A percentile compares a stretch with the other conserved stretches of the same genome.
Conservation (phyloP, 2,888 invertebrate genomes). For the Campoplex capitator region DNA sequence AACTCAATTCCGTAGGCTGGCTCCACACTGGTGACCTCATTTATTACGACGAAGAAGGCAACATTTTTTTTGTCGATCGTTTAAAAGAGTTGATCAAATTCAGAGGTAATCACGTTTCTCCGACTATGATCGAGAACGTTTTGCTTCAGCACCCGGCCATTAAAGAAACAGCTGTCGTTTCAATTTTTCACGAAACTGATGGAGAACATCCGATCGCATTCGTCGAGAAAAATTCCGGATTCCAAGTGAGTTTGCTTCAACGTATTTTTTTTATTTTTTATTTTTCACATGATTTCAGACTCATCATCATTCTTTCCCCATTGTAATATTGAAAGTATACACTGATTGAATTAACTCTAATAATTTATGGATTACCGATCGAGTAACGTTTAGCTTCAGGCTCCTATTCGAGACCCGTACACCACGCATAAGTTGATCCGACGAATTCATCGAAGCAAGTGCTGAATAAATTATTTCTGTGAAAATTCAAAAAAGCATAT, state of each 20-base stretch:
- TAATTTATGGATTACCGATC: too few species aligned
- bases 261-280: background rate
- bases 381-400: too few species aligned
- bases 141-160: slow-evolving; percentile 72
- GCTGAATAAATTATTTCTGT: too few species aligned
- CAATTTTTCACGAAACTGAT: slow-evolving; percentile 78
- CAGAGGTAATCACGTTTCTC: slow-evolving; percentile 85
- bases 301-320: too few species aligned
- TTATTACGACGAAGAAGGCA: slow-evolving; percentile 85
- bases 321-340: too few species aligned
- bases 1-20: slow-evolving; percentile 80
- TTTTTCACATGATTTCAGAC: background rate
- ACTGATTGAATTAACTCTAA: too few species aligned
- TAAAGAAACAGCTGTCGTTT: slow-evolving; percentile 73
- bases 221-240: slow-evolving; percentile 53
- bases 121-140: slow-evolving; percentile 81
- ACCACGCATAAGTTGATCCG: too few species aligned
- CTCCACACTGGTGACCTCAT: slow-evolving; percentile 86
- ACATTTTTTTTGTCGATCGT: slow-evolving; percentile 86
- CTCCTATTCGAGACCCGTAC: too few species aligned
- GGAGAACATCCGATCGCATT: slow-evolving; percentile 84
- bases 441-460: too few species aligned
- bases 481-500: too few species aligned
- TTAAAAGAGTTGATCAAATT: slow-evolving; percentile 88
- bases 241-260: slow-evolving; percentile 71